Base-by-base conservation (phyloP, 2,113 vertebrate species). In the Xiphias gladius region DNA sequence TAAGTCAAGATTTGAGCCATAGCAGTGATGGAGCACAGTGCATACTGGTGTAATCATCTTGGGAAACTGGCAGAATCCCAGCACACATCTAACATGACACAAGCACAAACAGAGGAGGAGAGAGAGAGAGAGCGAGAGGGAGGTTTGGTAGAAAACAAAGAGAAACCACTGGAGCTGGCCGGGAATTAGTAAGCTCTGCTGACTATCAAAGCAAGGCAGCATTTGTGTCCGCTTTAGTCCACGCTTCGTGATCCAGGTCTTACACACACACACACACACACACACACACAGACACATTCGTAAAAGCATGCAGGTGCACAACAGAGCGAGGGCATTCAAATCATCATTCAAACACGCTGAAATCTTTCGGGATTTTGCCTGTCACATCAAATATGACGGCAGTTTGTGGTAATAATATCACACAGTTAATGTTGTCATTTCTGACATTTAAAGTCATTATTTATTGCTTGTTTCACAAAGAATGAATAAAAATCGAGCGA, bases 11-110 rank as follows among this genome's bases (percentile, higher is more conserved):
- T 86, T 84, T 78, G 59, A 91, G 68, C 68, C 62, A 62, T 8
- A 58, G 68, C 78, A 82, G 50, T 73, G 82, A 88, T 67, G 61
- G 72, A 77, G 83, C 80, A 66, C 62, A 46, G 54, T 24, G 41
- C 46, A 65, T 68, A 28, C 58, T 30, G 73, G 66, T 61, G 81
- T 77, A 87, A 88, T 89, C 73, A 12, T 82, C 86, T 88, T 86
- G 75, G 83, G 62, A 88, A 88, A 75, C 57, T 80, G 73, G 72
- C 84, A 63, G n/a, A 61, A 67, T 65, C 79, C 79, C 77, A 88
- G 30, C 72, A 64, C 73, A 61, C 35, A 13, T 85, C 84, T 62
- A 30, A 79, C 65, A 73, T 63, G 78, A 81, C 11, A 64, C 41
- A 70, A 63, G 55, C 32, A 58, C 79, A 84, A 86, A 86, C 30